A percentile compares a stretch with the other conserved stretches of the same genome.
phyloP scores from a whole-genome alignment of 2,113 vertebrate species.

The Podarcis muralis region DNA sequence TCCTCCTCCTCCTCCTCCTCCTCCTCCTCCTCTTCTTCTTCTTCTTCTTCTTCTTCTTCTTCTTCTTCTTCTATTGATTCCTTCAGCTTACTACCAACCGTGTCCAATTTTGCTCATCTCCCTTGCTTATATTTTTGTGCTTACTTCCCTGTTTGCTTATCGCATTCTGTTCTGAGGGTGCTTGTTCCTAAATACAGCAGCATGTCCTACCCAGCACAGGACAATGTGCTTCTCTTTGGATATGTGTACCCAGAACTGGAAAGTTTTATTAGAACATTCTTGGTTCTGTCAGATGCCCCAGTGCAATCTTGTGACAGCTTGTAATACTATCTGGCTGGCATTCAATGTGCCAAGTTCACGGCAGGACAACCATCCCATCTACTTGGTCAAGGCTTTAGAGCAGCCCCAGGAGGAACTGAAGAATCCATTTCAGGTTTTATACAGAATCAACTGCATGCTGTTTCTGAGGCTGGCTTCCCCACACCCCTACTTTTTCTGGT shows the following conservation, averaged over 20 bases:
- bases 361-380: background rate
- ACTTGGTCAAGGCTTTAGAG: background rate
- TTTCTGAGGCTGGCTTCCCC: background rate
- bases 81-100: background rate
- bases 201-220: fast-evolving
- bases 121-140: background rate
- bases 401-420: background rate
- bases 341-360: fast-evolving
- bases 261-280: background rate
- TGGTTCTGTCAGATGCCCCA: background rate
- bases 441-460: background rate
- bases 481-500: background rate
- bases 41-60: no score
- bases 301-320: background rate
- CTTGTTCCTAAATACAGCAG: background rate
- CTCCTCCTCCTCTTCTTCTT: no score
- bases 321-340: background rate
- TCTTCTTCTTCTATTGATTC: background rate
- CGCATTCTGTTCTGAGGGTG: background rate
- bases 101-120: background rate
- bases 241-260: background rate
- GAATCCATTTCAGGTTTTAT: background rate
- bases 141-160: background rate
- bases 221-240: background rate
- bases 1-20: no score